These are phyloP conservation scores for Camelus dromedarius DNA, from an alignment of 2,113 vertebrate genomes.

Conservation along the genomic window DNA sequence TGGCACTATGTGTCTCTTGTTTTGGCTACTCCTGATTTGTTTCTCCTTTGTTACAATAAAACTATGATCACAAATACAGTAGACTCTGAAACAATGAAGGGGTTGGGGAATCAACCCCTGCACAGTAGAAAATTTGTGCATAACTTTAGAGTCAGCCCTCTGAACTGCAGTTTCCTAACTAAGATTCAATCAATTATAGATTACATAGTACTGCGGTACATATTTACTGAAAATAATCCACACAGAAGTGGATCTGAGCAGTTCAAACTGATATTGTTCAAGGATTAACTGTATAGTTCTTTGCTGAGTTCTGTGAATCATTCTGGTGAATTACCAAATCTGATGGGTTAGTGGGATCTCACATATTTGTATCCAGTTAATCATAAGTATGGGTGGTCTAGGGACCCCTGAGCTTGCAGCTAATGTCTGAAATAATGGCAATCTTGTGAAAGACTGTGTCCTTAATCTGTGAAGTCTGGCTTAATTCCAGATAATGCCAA, in stretches of 20 bases:
- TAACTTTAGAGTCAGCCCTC: not conserved
- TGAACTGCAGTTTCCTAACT: not conserved
- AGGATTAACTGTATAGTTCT: not conserved
- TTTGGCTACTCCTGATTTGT: not conserved
- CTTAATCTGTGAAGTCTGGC: not conserved
- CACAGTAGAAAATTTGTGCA: not conserved
- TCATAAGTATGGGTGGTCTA: not conserved
- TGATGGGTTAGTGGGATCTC: not conserved
- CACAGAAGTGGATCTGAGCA: not conserved
- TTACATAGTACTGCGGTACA: not conserved
- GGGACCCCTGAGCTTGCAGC: not conserved
- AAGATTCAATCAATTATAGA: not conserved
- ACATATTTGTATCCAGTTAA: not conserved
- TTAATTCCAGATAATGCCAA: not conserved
- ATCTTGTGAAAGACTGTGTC: not conserved
- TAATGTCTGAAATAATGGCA: not conserved
- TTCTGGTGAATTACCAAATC: not conserved
- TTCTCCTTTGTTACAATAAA: not conserved
- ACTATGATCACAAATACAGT: not conserved
- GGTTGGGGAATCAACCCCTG: not conserved
- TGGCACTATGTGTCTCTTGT: not conserved
- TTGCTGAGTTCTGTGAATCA: not conserved
- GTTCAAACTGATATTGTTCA: not conserved
- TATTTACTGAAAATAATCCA: not conserved
- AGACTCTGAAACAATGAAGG: not conserved